Evolutionary conservation across 2,888 invertebrate species (phyloP).

Genomic region (Cordylochernes scorpioides): DNA sequence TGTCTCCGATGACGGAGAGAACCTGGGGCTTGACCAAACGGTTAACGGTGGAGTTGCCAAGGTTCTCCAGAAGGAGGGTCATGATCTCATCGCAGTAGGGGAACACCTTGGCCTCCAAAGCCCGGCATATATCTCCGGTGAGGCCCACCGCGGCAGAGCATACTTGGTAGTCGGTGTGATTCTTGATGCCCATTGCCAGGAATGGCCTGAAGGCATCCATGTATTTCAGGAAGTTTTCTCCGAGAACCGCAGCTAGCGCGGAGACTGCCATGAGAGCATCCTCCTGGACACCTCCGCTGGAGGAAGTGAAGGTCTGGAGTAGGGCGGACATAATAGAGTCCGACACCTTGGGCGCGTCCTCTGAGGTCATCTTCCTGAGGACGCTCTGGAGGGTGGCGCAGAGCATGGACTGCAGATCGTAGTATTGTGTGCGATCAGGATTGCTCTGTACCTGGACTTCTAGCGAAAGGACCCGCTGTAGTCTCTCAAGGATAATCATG

Average conservation of each 20-base stretch:
- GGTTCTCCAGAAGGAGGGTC: slow-evolving; percentile 57
- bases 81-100: slow-evolving; percentile 92
- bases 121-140: slow-evolving; percentile 80
- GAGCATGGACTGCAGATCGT: slow-evolving; percentile 76
- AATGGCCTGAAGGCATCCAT: slow-evolving; percentile 90
- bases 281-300: slow-evolving; percentile 73
- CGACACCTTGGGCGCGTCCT: slow-evolving; percentile 84
- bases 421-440: slow-evolving; percentile 68
- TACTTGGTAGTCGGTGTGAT: slow-evolving; percentile 71
- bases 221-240: slow-evolving; percentile 73
- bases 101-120: slow-evolving; percentile 56
- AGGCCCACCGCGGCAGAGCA: slow-evolving; percentile 82
- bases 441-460: slow-evolving; percentile 42
- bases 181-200: slow-evolving; percentile 63
- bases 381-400: slow-evolving; percentile 65
- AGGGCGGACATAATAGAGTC: slow-evolving; percentile 88
- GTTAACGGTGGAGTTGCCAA: slow-evolving; percentile 60
- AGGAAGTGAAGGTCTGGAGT: slow-evolving; percentile 73
- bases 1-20: slow-evolving; percentile 82
- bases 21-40: slow-evolving; percentile 91
- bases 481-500: slow-evolving; percentile 70
- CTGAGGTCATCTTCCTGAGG: slow-evolving; percentile 64
- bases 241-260: slow-evolving; percentile 71
- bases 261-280: slow-evolving; percentile 92
- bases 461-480: slow-evolving; percentile 82